Evolutionary conservation across 2,113 vertebrate genomes (phyloP), one percentile per base, ranked within the genome.

Genomic region (Dipodomys ordii): DNA sequence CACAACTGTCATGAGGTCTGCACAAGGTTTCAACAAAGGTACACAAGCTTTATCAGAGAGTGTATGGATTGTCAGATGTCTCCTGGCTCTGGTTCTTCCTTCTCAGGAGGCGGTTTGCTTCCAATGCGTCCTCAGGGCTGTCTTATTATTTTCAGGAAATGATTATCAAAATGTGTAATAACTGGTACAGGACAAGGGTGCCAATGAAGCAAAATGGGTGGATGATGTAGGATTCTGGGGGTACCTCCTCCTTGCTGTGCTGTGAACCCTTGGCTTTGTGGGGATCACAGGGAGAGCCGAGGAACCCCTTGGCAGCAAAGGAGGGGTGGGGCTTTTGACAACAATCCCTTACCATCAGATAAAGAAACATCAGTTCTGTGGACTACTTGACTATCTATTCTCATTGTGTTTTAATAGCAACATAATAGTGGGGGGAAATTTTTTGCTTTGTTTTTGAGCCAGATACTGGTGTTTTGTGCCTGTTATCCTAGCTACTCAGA

Each of bases 361-460:
- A 53, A 53, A 73, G 60, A 90, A 84, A 9, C 10, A 6, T 79
- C 74, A 82, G 15, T 30, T 46, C 32, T 64, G 9, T 65, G 35
- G 25, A 69, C 23, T 6, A 7, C 18, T 18, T 16, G 53, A 90
- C 25, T 16, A 86, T 69, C 30, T 22, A 6, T 74, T 79, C 68
- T 90, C 62, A 20, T 35, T 60, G n/a, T 93, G 62, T 83, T 94
- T 91, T 90, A 73, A 81, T 20, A 23, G 13, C 62, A 80, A n/a
- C 91, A 1, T 49, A n/a, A 82, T 1, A 73, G 73, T 11, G 12
- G 49, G 12, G 12, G 49, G 12, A 53, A 57, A 57, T 18, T 15
- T 57, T 57, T 49, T 49, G 8, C 12, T 9, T 49, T 49, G 10
- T 49, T 49, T 57, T 57, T 57, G 53, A 57, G 53, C 53, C 53